phyloP scores from a whole-genome alignment of 2,888 invertebrate genomes.

The Clepsis dumicolana region DNA sequence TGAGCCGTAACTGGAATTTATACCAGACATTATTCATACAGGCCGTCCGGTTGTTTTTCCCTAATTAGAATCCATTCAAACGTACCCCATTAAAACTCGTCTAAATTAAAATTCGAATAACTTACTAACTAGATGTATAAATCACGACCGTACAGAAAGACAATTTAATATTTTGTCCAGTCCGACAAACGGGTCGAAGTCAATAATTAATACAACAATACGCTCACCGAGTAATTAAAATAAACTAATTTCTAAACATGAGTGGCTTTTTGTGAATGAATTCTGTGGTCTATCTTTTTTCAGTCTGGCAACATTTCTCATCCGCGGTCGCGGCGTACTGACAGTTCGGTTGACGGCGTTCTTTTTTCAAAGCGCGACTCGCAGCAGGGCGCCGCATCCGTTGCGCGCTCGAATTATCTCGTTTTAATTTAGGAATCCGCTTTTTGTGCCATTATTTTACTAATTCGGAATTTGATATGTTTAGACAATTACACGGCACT shows the following conservation, averaged over 20 bases:
- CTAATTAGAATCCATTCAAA: constrained; percentile 85
- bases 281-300: constrained; percentile 67
- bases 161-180: constrained; percentile 85
- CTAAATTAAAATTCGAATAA: constrained; percentile 86
- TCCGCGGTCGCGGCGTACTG: constrained; percentile 74
- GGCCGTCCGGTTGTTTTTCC: constrained; percentile 78
- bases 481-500: constrained; percentile 55
- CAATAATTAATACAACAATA: constrained; percentile 84
- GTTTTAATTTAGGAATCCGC: constrained; percentile 77
- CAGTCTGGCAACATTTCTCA: constrained; percentile 79
- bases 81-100: constrained; percentile 83
- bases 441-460: constrained; percentile 44
- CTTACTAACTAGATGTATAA: constrained; percentile 86
- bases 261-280: constrained; percentile 81
- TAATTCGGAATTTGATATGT: constrained; percentile 42
- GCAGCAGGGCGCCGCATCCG: constrained; percentile 81
- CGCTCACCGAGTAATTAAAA: constrained; percentile 82
- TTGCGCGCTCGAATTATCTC: constrained; percentile 76
- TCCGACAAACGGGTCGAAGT: constrained; percentile 62
- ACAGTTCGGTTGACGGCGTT: constrained; percentile 79
- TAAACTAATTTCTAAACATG: constrained; percentile 83
- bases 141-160: constrained; percentile 77
- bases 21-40: constrained; percentile 81
- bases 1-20: constrained; percentile 80
- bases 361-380: constrained; percentile 79